Percentiles rank a stretch among this genome's conserved stretches.
Evolutionary conservation across 1,140 invertebrate genomes (phyloP).

Genomic region (Drosophila seguyi): DNA sequence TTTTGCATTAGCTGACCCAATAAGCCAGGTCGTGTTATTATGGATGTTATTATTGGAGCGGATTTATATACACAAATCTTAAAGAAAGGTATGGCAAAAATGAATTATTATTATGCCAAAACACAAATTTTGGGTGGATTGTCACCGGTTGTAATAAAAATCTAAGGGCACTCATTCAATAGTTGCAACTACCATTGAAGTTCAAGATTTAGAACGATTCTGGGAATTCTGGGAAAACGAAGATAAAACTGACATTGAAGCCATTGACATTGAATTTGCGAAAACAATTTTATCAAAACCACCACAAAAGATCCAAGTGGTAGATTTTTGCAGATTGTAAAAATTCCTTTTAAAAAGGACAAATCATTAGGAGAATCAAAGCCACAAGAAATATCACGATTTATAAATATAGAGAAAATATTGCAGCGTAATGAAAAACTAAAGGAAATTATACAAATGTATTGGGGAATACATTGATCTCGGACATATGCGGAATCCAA

Average conservation of each 20-base stretch:
- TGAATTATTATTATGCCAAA: neutral
- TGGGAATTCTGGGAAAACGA: neutral
- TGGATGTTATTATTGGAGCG: neutral
- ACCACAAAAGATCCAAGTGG: neutral
- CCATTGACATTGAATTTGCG: neutral
- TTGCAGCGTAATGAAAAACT: neutral
- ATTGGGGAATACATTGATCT: neutral
- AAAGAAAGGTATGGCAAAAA: neutral
- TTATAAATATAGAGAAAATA: neutral
- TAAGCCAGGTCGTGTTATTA: neutral
- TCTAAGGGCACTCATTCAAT: neutral
- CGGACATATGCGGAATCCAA: neutral
- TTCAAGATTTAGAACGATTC: neutral
- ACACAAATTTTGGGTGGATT: neutral
- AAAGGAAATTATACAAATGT: no score
- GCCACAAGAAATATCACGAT: neutral
- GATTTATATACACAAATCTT: neutral
- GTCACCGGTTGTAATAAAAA: neutral
- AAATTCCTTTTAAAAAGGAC: neutral
- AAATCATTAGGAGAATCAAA: conserved; percentile 1
- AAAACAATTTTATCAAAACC: neutral
- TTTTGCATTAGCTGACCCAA: neutral
- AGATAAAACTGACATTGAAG: neutral
- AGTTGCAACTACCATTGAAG: neutral
- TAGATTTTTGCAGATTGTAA: no score